These are phyloP conservation scores for Cyanoramphus novaezelandiae DNA, from an alignment of 2,113 vertebrate species.

Conservation along the genomic window DNA sequence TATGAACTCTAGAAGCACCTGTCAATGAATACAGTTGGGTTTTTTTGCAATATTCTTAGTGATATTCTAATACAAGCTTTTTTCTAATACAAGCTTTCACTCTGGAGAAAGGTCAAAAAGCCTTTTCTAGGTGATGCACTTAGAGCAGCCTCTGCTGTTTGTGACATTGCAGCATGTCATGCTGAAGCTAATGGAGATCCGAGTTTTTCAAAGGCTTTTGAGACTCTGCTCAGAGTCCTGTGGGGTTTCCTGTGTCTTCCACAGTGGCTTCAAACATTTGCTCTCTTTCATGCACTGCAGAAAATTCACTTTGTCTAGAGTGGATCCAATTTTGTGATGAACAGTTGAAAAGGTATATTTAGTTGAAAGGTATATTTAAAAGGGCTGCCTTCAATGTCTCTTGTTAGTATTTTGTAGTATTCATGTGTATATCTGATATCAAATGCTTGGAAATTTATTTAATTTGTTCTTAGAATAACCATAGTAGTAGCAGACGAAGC, in stretches of 20 bases:
- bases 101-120: not conserved
- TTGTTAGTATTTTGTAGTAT: not conserved
- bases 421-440: not conserved
- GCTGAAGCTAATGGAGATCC: not conserved
- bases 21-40: not conserved
- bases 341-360: not conserved
- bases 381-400: not conserved
- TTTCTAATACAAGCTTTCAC: not conserved
- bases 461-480: not conserved
- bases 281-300: not conserved
- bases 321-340: not conserved
- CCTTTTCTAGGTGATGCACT: not conserved
- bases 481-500: not conserved
- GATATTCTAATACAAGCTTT: not conserved
- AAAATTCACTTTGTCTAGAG: not conserved
- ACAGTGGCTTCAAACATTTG: not conserved
- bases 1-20: not conserved
- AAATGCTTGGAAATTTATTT: not conserved
- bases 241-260: not conserved
- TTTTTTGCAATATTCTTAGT: not conserved
- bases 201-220: not conserved
- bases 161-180: not conserved
- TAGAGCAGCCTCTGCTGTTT: not conserved
- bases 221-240: not conserved
- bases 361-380: not conserved